A percentile compares a stretch with the other conserved stretches of the same genome.
Evolutionary conservation across 2,113 vertebrate genomes (phyloP).

Genomic region (Ciconia boyciana): DNA sequence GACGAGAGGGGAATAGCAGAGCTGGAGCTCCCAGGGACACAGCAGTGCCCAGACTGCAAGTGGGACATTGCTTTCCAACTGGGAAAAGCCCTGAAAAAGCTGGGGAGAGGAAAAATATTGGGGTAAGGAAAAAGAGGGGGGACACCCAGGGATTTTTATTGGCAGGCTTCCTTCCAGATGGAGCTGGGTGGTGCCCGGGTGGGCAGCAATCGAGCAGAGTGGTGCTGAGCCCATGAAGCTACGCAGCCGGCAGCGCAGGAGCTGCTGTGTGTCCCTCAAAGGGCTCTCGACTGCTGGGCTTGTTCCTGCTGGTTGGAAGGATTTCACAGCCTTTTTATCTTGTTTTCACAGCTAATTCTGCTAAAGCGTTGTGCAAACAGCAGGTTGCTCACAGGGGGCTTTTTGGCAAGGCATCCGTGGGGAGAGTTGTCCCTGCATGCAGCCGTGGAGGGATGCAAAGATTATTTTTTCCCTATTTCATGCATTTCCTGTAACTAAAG

Average conservation of each 20-base stretch:
- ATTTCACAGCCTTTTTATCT: background rate
- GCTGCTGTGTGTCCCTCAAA: background rate
- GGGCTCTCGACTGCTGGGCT: background rate
- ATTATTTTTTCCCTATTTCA: background rate
- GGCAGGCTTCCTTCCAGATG: background rate
- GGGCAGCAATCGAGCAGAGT: background rate
- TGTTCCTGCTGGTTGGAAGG: background rate
- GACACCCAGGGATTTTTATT: background rate
- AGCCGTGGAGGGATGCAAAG: accelerated
- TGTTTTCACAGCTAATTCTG: background rate
- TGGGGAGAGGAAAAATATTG: background rate
- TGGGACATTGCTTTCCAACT: accelerated
- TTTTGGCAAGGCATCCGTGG: accelerated
- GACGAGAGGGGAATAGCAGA: background rate
- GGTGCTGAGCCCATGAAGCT: background rate
- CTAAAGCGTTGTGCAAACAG: background rate
- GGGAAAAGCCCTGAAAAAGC: background rate
- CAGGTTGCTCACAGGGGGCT: background rate
- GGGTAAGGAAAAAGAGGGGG: background rate
- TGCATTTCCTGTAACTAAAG: background rate
- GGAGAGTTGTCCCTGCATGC: accelerated
- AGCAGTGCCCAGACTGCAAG: background rate
- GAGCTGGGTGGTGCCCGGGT: background rate
- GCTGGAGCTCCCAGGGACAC: background rate
- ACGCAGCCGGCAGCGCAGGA: accelerated